phyloP scores from a whole-genome alignment of 2,797 vertebrate genomes.

The Anolis apletophallus region DNA sequence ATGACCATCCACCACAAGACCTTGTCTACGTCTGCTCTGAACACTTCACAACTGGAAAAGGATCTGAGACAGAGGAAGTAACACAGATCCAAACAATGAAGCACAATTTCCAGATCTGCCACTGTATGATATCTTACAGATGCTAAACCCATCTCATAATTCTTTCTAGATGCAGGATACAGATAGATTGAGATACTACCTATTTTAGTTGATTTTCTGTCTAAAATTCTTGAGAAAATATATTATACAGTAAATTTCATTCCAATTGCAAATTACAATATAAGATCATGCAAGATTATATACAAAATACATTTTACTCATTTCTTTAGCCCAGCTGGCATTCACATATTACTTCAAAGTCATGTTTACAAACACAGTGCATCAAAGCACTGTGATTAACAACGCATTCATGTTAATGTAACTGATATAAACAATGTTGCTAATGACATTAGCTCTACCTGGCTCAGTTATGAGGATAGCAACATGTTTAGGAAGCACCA shows the following conservation, averaged over 20 bases:
- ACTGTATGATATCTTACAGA: neutral
- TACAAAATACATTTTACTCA: neutral
- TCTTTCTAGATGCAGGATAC: neutral
- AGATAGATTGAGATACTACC: neutral
- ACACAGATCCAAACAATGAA: neutral
- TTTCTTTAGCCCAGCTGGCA: neutral
- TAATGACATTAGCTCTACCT: neutral
- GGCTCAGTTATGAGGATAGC: neutral
- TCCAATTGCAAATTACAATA: neutral
- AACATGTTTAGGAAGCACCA: neutral
- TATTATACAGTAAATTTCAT: too few relatives aligned
- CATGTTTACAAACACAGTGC: neutral
- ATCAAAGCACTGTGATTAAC: neutral
- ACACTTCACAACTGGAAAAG: too few relatives aligned
- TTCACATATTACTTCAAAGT: neutral
- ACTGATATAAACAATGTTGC: neutral
- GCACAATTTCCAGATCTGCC: neutral
- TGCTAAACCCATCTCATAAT: neutral
- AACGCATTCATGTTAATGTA: neutral
- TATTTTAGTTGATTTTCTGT: too few relatives aligned
- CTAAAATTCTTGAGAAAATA: too few relatives aligned
- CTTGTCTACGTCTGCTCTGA: neutral
- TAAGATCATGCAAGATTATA: neutral
- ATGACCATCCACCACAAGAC: neutral
- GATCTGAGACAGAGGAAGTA: neutral